Percentiles rank a stretch among this genome's conserved stretches.
phyloP scores from a whole-genome alignment of 2,797 vertebrate genomes.

The Leuciscus waleckii region DNA sequence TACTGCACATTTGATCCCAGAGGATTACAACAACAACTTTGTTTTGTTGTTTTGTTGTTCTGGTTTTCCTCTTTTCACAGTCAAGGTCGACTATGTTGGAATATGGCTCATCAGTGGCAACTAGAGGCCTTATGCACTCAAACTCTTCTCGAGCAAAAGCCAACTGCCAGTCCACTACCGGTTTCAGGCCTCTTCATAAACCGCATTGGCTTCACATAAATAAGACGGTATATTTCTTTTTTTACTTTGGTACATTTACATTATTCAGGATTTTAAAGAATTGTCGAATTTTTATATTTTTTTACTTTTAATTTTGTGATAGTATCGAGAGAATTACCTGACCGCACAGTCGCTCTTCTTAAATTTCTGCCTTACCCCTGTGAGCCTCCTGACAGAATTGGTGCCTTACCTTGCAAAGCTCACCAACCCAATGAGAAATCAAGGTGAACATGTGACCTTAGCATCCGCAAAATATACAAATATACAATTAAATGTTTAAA shows the following conservation, averaged over 20 bases:
- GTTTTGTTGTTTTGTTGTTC: constrained; percentile 40
- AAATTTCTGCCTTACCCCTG: constrained; percentile 86
- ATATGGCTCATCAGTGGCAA: constrained; percentile 88
- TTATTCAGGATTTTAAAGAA: not conserved
- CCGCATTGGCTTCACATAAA: constrained; percentile 90
- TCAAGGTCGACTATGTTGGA: constrained; percentile 78
- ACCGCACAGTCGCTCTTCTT: constrained; percentile 88
- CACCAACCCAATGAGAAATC: constrained; percentile 90
- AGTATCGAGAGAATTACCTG: constrained; percentile 90
- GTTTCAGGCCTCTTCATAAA: constrained; percentile 95
- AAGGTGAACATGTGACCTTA: constrained; percentile 77
- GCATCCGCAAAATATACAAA: constrained; percentile 12
- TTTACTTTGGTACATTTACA: not conserved
- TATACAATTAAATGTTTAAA: not conserved
- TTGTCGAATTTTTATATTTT: not conserved
- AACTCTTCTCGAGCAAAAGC: constrained; percentile 84
- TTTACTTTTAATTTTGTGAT: constrained; percentile 24
- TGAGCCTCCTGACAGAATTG: constrained; percentile 89
- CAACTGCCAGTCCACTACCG: constrained; percentile 76
- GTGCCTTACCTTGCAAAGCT: constrained; percentile 91
- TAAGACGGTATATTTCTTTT: constrained; percentile 82
- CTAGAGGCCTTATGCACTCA: constrained; percentile 91
- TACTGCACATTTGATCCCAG: constrained; percentile 2
- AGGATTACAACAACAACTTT: constrained; percentile 14
- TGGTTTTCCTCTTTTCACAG: constrained; percentile 71